Percentiles rank a stretch among this genome's conserved stretches.
phyloP scores from a whole-genome alignment of 2,888 invertebrate species.

The Ophraella communa region DNA sequence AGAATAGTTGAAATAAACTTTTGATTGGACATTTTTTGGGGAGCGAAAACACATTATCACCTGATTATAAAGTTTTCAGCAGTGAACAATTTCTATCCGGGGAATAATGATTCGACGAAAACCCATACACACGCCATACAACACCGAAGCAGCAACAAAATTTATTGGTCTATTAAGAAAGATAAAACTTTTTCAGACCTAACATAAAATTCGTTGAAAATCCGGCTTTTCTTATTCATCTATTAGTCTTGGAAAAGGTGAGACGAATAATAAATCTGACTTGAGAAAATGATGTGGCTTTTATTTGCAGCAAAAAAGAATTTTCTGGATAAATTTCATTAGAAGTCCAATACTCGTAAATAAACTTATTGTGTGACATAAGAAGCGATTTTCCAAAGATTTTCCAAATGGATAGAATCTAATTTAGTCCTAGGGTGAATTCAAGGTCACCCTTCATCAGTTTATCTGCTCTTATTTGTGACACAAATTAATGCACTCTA shows the following conservation, averaged over 20 bases:
- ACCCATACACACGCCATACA: constrained; percentile 14
- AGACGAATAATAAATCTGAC: constrained; percentile 13
- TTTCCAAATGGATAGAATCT: too few relatives aligned
- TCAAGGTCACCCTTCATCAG: too few relatives aligned
- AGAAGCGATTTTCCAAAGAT: too few relatives aligned
- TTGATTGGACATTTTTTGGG: too few relatives aligned
- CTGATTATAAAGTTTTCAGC: neutral
- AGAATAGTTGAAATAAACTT: too few relatives aligned
- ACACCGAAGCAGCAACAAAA: constrained; percentile 17
- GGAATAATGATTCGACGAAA: constrained; percentile 13
- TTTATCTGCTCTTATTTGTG: too few relatives aligned
- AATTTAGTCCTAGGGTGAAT: too few relatives aligned
- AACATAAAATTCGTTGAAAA: constrained; percentile 19
- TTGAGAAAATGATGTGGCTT: neutral
- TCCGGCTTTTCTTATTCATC: constrained; percentile 22
- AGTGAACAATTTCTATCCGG: neutral
- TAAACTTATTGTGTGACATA: neutral
- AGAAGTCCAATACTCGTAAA: neutral
- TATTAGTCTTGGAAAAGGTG: constrained; percentile 17
- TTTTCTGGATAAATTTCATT: neutral
- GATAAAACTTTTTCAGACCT: constrained; percentile 21
- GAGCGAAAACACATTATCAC: neutral
- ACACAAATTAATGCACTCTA: too few relatives aligned
- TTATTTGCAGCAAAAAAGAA: neutral
- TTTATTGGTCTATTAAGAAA: constrained; percentile 24